phyloP scores from a whole-genome alignment of 2,888 invertebrate species.

The Cantharis nigra region DNA sequence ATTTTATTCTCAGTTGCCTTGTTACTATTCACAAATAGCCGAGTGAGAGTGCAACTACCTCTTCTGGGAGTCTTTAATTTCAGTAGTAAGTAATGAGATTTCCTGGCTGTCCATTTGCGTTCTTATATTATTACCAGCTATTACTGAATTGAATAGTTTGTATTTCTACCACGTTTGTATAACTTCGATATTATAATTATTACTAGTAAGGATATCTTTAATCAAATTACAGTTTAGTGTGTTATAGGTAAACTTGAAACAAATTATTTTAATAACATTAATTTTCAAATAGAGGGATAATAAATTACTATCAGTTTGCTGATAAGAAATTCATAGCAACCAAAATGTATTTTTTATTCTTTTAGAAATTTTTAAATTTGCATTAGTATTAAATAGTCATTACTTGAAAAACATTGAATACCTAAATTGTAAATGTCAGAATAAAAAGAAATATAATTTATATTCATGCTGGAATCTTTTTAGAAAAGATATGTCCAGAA shows the following conservation, averaged over 20 bases:
- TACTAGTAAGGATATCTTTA: neutral
- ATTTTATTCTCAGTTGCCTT: neutral
- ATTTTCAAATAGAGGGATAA: neutral
- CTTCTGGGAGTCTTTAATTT: neutral
- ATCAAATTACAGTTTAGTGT: neutral
- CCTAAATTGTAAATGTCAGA: neutral
- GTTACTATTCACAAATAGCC: neutral
- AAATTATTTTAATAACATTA: neutral
- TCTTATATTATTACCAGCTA: neutral
- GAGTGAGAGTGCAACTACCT: neutral
- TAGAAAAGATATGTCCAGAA: neutral
- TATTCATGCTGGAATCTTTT: neutral
- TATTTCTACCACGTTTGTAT: neutral
- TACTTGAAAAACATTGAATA: neutral
- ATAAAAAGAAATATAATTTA: neutral
- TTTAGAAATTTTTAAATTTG: too few relatives aligned
- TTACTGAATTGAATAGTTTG: neutral
- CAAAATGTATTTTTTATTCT: too few relatives aligned
- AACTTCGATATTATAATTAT: neutral
- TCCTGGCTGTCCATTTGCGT: neutral
- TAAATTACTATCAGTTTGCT: too few relatives aligned
- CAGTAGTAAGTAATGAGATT: neutral
- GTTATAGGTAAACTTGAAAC: neutral
- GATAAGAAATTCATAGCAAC: too few relatives aligned
- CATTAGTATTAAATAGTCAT: neutral